Percentiles rank a stretch among this genome's conserved stretches.
Evolutionary conservation across 2,888 invertebrate genomes (phyloP).

Genomic region (Yponomeuta malinellus): DNA sequence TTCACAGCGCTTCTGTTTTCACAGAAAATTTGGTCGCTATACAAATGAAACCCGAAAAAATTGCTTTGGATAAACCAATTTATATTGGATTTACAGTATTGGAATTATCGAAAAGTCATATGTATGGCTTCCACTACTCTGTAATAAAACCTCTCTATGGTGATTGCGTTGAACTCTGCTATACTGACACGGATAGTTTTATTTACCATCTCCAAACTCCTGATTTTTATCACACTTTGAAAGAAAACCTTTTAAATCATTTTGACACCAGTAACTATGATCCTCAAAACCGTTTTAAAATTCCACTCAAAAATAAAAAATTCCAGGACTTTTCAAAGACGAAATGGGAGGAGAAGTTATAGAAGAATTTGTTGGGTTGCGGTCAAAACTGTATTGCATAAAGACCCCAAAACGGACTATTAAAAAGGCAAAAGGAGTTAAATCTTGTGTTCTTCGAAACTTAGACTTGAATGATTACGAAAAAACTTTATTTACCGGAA

Average conservation of each 20-base stretch:
- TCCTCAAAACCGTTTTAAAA: not conserved
- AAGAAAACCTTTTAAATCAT: slow-evolving; percentile 7
- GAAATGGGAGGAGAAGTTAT: not conserved
- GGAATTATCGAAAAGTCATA: slow-evolving; percentile 15
- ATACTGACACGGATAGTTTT: slow-evolving; percentile 21
- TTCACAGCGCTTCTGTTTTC: too few relatives aligned
- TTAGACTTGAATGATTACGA: too few relatives aligned
- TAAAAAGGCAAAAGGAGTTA: too few relatives aligned
- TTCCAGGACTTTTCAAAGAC: slow-evolving; percentile 3
- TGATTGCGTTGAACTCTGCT: slow-evolving; percentile 16
- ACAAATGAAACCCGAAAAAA: too few relatives aligned
- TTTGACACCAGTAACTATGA: slow-evolving; percentile 15
- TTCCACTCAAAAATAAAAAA: slow-evolving; percentile 3
- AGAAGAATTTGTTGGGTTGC: too few relatives aligned
- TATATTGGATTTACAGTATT: slow-evolving; percentile 18
- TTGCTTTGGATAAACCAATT: slow-evolving; percentile 14
- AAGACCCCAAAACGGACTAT: too few relatives aligned
- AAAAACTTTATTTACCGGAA: too few relatives aligned
- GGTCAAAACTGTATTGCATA: too few relatives aligned
- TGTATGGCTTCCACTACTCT: slow-evolving; percentile 19
- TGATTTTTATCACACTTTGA: slow-evolving; percentile 16
- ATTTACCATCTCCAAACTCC: slow-evolving; percentile 17
- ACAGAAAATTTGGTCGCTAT: too few relatives aligned
- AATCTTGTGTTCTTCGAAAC: too few relatives aligned
- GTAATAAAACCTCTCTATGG: slow-evolving; percentile 14